These are phyloP conservation scores for Calameuta pallipes DNA, from an alignment of 2,888 invertebrate genomes.

Conservation along the genomic window DNA sequence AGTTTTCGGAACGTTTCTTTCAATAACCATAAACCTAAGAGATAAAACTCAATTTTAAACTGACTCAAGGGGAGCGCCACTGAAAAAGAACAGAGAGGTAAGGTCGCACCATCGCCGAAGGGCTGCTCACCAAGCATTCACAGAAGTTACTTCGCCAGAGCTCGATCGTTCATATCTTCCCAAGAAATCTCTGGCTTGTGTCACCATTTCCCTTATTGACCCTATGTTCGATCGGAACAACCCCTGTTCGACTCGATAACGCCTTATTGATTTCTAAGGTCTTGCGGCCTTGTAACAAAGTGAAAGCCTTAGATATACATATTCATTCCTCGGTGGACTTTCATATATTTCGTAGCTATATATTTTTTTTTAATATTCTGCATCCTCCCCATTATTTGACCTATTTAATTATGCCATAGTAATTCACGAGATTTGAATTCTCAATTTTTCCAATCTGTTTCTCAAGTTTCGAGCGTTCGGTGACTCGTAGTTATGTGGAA, in stretches of 20 bases:
- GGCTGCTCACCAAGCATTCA: not conserved
- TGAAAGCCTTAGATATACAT: not conserved
- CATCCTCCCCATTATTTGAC: too few species aligned
- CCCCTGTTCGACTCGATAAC: not conserved
- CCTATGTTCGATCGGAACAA: not conserved
- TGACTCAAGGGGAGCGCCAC: not conserved
- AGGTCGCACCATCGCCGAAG: not conserved
- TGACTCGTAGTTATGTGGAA: not conserved
- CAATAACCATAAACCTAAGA: constrained; percentile 26
- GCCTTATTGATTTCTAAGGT: not conserved
- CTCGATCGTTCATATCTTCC: constrained; percentile 4
- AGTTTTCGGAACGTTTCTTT: constrained; percentile 25
- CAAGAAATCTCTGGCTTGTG: not conserved
- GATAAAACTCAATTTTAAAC: constrained; percentile 27
- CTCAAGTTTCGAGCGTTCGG: too few species aligned
- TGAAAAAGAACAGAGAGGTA: not conserved
- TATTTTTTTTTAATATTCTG: not conserved
- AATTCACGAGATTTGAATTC: not conserved
- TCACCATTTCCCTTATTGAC: not conserved
- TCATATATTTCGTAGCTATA: not conserved
- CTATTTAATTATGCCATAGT: not conserved
- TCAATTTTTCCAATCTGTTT: not conserved
- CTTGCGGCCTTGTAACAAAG: not conserved
- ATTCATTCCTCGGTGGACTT: not conserved
- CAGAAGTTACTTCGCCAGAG: constrained; percentile 1